Evolutionary conservation across 1,140 invertebrate genomes (phyloP), one percentile per base, ranked within the genome.

Genomic region (Drosophila sp.): DNA sequence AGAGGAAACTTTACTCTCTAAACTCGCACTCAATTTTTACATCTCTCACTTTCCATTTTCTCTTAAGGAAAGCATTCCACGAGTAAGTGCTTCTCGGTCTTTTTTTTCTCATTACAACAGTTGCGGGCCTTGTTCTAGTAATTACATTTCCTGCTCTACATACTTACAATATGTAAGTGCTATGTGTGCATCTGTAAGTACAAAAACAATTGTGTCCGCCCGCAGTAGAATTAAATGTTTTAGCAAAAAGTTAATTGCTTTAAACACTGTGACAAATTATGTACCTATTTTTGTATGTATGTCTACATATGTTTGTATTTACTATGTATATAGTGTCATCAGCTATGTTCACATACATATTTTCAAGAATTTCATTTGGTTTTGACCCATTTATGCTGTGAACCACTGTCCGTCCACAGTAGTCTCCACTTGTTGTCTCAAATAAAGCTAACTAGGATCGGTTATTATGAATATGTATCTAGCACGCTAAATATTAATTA

Each of bases 131-230:
- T 50, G 41, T 69, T 48, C 51, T 40, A 53, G 50, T 81, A 79
- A 81, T 81, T 78, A 53, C 69, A 81, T 80, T 80, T 76, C 72
- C 59, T 54, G 34, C 40, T 16, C 0, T 32, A 14, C 27, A 25
- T 51, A 38, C n/a, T 53, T 41, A 46, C 21, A 21, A n/a, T n/a
- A n/a, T n/a, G n/a, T n/a, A n/a, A n/a, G n/a, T n/a, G n/a, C n/a
- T n/a, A n/a, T n/a, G n/a, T n/a, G n/a, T 25, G 29, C 27, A 32
- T 32, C 11, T 34, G 36, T 40, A 13, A n/a, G 21, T 48, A 56
- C 25, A 41, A 56, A 48, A 38, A 38, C 41, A 59, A 57, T 57
- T 72, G 41, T n/a, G 21, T 34, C 27, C 14, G 32, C 34, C 40
- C 25, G 40, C 50, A 56, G 38, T 65, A 57, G 27, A 32, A 43